These are phyloP conservation scores for Lamellibrachia columna DNA, from an alignment of 2,888 invertebrate genomes.

Conservation along the genomic window DNA sequence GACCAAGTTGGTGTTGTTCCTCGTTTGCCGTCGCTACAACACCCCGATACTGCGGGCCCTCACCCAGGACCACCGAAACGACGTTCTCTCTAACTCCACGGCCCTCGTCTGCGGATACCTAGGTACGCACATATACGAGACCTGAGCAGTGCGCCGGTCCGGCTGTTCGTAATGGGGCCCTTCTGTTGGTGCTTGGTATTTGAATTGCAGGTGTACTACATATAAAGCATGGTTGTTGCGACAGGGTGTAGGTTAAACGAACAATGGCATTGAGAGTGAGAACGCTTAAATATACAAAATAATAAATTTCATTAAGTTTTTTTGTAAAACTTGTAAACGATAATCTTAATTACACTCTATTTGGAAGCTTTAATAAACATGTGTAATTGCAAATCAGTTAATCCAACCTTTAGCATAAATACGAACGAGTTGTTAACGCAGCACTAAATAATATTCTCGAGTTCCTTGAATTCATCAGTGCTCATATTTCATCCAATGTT, in stretches of 20 bases:
- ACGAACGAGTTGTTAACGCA: background rate
- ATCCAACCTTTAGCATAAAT: background rate
- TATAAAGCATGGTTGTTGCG: background rate
- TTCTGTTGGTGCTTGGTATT: background rate
- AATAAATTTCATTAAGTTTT: background rate
- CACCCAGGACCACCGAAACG: slow-evolving; percentile 68
- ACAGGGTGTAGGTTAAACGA: background rate
- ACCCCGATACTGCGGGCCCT: slow-evolving; percentile 63
- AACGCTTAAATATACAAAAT: background rate
- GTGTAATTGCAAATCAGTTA: background rate
- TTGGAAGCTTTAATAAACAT: background rate
- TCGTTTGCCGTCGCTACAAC: slow-evolving; percentile 53
- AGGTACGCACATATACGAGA: slow-evolving; percentile 42
- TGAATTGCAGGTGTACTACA: background rate
- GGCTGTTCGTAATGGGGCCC: background rate
- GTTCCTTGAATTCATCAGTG: background rate
- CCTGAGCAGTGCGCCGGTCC: background rate
- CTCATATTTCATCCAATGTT: background rate
- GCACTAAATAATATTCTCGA: background rate
- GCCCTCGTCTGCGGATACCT: slow-evolving; percentile 67
- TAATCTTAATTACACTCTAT: background rate
- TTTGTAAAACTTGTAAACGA: background rate
- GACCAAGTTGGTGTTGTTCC: slow-evolving; percentile 56
- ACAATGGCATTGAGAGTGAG: background rate
- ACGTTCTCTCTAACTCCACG: slow-evolving; percentile 67